Evolutionary conservation across 2,113 vertebrate species (phyloP), one percentile per base, ranked within the genome.

Genomic region (Trachemys scripta): DNA sequence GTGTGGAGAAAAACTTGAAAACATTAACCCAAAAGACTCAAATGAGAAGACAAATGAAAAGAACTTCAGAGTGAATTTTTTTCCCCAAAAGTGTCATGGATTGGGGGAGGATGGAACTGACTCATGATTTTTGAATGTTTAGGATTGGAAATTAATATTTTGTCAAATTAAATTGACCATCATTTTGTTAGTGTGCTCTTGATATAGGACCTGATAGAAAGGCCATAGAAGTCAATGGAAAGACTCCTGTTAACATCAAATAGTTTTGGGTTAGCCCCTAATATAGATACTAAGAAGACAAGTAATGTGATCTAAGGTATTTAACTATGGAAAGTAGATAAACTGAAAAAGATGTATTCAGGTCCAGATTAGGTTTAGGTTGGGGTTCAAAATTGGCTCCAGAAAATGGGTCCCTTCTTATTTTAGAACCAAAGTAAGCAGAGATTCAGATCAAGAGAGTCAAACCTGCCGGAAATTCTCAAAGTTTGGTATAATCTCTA

Each of bases 161-260:
- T 87, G 82, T 50, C 90, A 78, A 88, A 93, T 14, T 87, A 82
- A 76, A 76, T 27, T 92, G 93, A 91, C 3, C 0, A 82, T 86
- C 27, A 51, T 80, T 93, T 91, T 84, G 49, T 82, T 88, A 47
- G 4, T 11, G 8, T 94, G 84, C 86, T 92, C 65, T 85, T 81
- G 65, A 79, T 87, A 62, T 91, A 92, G 90, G 92, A 84, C 88
- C 8, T 45, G 62, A 84, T 92, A 80, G 50, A 91, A 91, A 90
- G 59, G 85, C 87, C 24, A 78, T 7, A 79, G 12, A 57, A 82
- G 84, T 62, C 92, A 95, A 83, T 87, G 54, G 1, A 1, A 56
- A 69, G 24, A 20, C 75, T 56, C 47, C 82, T 22, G 35, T 76
- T 89, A 85, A 84, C n/a, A 7, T 38, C n/a, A 49, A 10, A 75